Evolutionary conservation across 1,140 invertebrate species (phyloP), one percentile per base, ranked within the genome.

Genomic region (Hylaeus volcanicus): DNA sequence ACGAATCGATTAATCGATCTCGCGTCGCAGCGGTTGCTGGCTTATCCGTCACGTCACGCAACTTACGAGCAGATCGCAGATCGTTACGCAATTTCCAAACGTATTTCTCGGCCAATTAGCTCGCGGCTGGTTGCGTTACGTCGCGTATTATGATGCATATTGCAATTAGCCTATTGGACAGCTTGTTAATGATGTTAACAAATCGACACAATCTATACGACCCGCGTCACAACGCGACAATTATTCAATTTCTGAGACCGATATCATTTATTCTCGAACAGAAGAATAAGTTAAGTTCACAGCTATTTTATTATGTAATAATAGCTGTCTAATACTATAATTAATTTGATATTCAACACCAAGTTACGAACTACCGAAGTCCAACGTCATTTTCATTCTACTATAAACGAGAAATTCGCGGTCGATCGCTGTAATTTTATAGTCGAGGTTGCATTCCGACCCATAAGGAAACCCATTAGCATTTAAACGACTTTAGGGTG

Each of bases 51-150:
- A 68, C n/a, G 65, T 51, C 45, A 68, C 1, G 8, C n/a, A 48
- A 68, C 65, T 11, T 51, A 68, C 55, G 69, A 71, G 12, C 26
- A n/a, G 65, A 68, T 63, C 61, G 61, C 26, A 63, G 61, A 48
- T 68, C 63, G 58, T 81, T 81, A 26, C 51, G 65, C 74, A 70
- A 81, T 70, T 76, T 45, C 51, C 26, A 82, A 82, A 65, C 53
- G 70, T 61, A 71, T 69, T 76, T 75, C 55, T 58, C 14, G 11
- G 55, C 43, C 53, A 53, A 72, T 82, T 77, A 81, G 77, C 48
- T 3, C 55, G 65, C 37, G 43, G 11, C n/a, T 26, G 37, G 64
- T 66, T 39, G 37, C 15, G 60, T 48, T 14, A 70, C 65, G 37
- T 37, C 41, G 45, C 45, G 65, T 26, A 68, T 68, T 68, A 68